Conservation (phyloP, 2,888 invertebrate species). For the Diarsia brunnea region DNA sequence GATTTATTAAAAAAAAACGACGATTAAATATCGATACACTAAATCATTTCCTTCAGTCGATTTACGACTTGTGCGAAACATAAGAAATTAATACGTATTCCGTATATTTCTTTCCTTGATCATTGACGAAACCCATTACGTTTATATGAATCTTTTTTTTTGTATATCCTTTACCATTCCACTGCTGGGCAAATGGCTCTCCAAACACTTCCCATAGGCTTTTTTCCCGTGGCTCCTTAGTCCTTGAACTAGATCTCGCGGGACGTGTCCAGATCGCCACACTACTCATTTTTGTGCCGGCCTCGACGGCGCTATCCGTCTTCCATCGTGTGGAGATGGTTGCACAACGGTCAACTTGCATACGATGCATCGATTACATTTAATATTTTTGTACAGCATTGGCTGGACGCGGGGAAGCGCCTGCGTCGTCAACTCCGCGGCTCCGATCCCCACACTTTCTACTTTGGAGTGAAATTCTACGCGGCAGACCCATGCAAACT, state of each 20-base stretch:
- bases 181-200: no score
- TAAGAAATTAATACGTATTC: conserved; percentile 37
- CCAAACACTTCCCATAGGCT: no score
- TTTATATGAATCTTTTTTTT: conserved; percentile 29
- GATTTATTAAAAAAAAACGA: neutral
- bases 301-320: no score
- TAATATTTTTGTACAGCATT: conserved; percentile 92
- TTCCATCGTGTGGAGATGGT: no score
- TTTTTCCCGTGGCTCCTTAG: no score
- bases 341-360: no score
- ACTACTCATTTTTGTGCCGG: no score
- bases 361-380: neutral
- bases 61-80: conserved; percentile 25
- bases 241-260: no score
- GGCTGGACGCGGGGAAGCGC: conserved; percentile 97
- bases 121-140: conserved; percentile 46
- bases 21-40: conserved; percentile 26
- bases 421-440: conserved; percentile 96
- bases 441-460: conserved; percentile 95
- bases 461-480: conserved; percentile 99
- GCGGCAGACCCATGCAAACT: conserved; percentile 99
- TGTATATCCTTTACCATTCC: no score
- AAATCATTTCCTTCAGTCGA: conserved; percentile 36
- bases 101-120: conserved; percentile 24
- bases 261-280: no score